phyloP scores from a whole-genome alignment of 1,140 invertebrate species.

The Branchinecta lynchi region DNA sequence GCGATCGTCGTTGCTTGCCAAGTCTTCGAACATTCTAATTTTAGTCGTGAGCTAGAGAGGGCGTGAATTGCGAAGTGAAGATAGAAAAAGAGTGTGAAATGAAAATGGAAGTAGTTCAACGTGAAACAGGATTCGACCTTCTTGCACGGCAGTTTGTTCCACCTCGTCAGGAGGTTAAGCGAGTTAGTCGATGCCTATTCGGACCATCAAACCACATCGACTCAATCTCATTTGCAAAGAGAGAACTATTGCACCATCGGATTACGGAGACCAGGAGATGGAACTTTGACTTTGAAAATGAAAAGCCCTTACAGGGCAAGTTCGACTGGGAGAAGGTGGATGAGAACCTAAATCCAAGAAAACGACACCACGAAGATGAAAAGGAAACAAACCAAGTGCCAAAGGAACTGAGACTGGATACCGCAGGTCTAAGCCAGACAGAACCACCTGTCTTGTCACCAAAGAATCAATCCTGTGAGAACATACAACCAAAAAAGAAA shows the following conservation, averaged over 20 bases:
- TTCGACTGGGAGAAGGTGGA: neutral
- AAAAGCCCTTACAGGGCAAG: neutral
- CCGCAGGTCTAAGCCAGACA: neutral
- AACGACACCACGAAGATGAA: neutral
- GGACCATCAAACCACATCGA: conserved; percentile 3
- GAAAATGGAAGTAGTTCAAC: neutral
- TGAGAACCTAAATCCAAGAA: neutral
- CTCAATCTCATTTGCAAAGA: neutral
- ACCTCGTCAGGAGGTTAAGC: neutral
- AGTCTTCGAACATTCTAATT: neutral
- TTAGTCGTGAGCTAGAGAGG: neutral
- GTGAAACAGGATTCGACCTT: neutral
- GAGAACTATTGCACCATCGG: neutral
- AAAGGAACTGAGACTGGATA: neutral
- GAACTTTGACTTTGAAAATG: conserved; percentile 8
- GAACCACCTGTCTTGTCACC: neutral
- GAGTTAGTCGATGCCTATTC: conserved; percentile 3
- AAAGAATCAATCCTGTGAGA: neutral
- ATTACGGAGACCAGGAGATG: neutral
- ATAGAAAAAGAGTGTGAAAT: neutral
- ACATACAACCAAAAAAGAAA: neutral
- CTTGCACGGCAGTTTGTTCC: neutral
- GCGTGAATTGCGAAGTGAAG: neutral
- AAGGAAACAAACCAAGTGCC: neutral
- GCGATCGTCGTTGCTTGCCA: neutral